Base-by-base conservation (phyloP, 2,113 vertebrate genomes). In the Bothrops jararaca region DNA sequence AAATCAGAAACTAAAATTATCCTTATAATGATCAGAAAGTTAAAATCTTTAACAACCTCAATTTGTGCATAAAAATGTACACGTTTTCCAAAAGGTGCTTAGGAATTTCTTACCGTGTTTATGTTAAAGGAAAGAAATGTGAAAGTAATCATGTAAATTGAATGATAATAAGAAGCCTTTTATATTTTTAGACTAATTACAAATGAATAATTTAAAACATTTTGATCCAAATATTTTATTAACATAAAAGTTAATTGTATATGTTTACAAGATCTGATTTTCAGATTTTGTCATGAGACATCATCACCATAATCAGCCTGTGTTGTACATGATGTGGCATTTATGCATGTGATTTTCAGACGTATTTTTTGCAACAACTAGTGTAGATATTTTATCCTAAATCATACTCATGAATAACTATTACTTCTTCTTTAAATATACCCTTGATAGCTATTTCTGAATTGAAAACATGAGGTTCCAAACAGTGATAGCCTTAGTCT, bases 101-200 rank as follows among this genome's bases (percentile, higher is more conserved):
- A 94, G 96, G 96, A 97, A 97, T 98, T 97, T 97, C 97, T 97
- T 95, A 97, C 94, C 97, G 96, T 98, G 98, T 98, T 98, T 98
- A 98, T 96, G 96, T 97, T 97, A 97, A 98, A 96, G 95, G 96
- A 98, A 98, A 98, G 96, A 93, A 91, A 93, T 93, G 96, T 97
- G 97, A 98, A 97, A 97, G 98, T 97, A 98, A 98, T 98, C 98
- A 98, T 98, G 97, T 98, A 98, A 98, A 98, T 98, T 98, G 97
- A 98, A 98, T 98, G 97, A 98, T 98, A 98, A 98, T 98, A 98
- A 98, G 97, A 98, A 96, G 97, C 97, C 97, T 97, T 98, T 97
- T 97, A 98, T 98, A 98, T 98, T 98, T 98, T 98, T 98, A 98
- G 98, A 98, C 97, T 97, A 95, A 85, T 96, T 97, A 97, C 96